phyloP scores from a whole-genome alignment of 2,113 vertebrate genomes.

The Trinectes maculatus region DNA sequence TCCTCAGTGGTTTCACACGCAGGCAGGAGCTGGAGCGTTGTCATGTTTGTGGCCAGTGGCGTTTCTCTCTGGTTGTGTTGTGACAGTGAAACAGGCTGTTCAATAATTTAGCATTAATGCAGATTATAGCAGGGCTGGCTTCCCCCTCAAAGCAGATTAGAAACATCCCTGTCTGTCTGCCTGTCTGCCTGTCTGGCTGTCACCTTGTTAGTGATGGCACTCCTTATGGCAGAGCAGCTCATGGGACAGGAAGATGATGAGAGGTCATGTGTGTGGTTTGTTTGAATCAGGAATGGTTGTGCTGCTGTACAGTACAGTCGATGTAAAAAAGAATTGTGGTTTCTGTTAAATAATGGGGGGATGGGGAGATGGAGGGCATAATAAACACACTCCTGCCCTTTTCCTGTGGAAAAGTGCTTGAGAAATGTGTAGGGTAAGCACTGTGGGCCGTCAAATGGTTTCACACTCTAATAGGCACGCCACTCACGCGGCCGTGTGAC shows the following conservation, averaged over 20 bases:
- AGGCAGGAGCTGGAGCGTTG: too few relatives aligned
- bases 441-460: constrained; percentile 17
- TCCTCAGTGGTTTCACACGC: too few relatives aligned
- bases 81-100: constrained; percentile 53
- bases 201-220: constrained; percentile 51
- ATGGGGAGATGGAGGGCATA: background rate
- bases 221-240: constrained; percentile 34
- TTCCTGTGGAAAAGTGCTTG: constrained; percentile 16
- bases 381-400: constrained; percentile 1
- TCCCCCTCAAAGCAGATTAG: constrained; percentile 73
- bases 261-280: constrained; percentile 28
- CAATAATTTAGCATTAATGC: constrained; percentile 71
- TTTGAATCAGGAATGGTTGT: background rate
- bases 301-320: background rate
- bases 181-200: constrained; percentile 33
- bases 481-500: constrained; percentile 35
- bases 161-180: constrained; percentile 40
- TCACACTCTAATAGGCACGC: constrained; percentile 13
- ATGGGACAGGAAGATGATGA: constrained; percentile 17
- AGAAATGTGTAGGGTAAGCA: constrained; percentile 41
- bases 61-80: constrained; percentile 24
- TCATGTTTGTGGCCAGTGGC: constrained; percentile 12
- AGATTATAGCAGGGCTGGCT: constrained; percentile 65
- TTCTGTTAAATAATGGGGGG: background rate
- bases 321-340: too few relatives aligned